Percentiles rank a stretch among this genome's conserved stretches.
phyloP scores from a whole-genome alignment of 2,113 vertebrate genomes.

The human region GRCh38 chr17:80719001-80719500 shows the following conservation, averaged over 20 bases:
- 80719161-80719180: background rate
- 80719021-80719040: too few relatives aligned
- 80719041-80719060: background rate
- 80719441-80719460: background rate
- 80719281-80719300: background rate
- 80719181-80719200: background rate
- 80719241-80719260: background rate
- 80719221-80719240: background rate
- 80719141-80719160: too few relatives aligned
- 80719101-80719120: background rate
- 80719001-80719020: background rate
- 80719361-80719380: background rate
- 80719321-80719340: background rate
- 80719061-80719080: background rate
- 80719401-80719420: background rate
- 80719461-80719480: rapidly evolving
- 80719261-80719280: background rate
- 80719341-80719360: background rate
- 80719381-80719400: background rate
- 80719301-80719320: background rate
- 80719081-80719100: too few relatives aligned
- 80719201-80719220: background rate
- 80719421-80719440: background rate
- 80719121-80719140: background rate
- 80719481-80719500: background rate